Evolutionary conservation across 30 jellyfish, hydroid and myxozoan genomes (phyloP), one percentile per base, ranked within the genome.

Genomic region (Turritopsis dohrnii): DNA sequence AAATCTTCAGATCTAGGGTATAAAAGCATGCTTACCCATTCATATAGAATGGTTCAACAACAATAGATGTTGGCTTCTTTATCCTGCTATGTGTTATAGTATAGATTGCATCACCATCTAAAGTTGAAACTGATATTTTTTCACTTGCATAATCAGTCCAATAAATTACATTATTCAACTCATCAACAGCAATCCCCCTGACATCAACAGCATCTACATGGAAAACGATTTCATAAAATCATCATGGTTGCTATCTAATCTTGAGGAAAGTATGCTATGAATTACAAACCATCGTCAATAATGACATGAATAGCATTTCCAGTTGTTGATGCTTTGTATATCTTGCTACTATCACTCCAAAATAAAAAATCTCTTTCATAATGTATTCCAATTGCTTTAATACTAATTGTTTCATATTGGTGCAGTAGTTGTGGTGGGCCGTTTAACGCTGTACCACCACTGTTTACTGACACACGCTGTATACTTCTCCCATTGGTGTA

Each of bases 121-220:
- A 69, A 9, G 77, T n/a, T 8, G 30, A n/a, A n/a, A 69, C 77
- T 8, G 22, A 69, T 69, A 69, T 69, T 69, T 23, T 1, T n/a
- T 69, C 31, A 17, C 30, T 23, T 27, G 30, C 77, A 69, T 8
- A n/a, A 27, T 69, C 77, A 7, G 77, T 69, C 77, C 77, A 69
- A 69, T 69, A 69, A 27, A 69, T 69, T 1, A 69, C 77, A 69
- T 69, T 21, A 69, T 69, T 69, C 17, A 69, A 23, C 28, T 69
- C 77, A 27, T 69, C 77, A 69, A 69, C 77, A 69, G 30, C 77
- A 69, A 69, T 69, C 28, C 77, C 77, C 9, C 77, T 9, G 4
- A 27, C 31, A 19, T 1, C 30, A 0, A 69, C 28, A 1, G 30
- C 77, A 69, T 69, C 77, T 69, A 27, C 23, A 69, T n/a, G 30